Evolutionary conservation across 2,113 vertebrate species (phyloP).

Genomic region (Poicephalus meyeri): DNA sequence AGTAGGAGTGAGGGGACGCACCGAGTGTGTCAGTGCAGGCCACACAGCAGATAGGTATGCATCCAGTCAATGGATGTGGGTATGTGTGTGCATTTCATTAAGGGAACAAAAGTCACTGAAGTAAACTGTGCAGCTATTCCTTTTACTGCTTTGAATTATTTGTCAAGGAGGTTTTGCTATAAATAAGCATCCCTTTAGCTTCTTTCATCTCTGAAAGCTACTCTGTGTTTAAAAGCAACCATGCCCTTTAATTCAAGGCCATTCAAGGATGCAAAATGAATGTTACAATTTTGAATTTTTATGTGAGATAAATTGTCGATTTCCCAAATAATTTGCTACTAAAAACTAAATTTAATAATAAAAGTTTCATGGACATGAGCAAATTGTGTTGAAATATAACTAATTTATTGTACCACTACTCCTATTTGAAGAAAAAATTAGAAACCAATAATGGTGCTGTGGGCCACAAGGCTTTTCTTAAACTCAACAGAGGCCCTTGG

Average conservation of each 20-base stretch:
- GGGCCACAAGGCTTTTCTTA: not conserved
- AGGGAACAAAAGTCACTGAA: not conserved
- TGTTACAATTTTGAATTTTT: not conserved
- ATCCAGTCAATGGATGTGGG: not conserved
- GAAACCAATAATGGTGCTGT: not conserved
- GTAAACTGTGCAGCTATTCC: not conserved
- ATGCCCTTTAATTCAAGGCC: conserved; percentile 31
- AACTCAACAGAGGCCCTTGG: not conserved
- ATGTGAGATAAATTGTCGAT: not conserved
- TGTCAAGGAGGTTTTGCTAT: not conserved
- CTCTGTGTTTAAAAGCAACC: conserved; percentile 14
- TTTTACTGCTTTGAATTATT: conserved; percentile 7
- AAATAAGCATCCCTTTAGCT: conserved; percentile 10
- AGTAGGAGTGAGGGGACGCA: not conserved
- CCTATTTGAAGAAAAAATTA: not conserved
- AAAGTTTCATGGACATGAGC: not conserved
- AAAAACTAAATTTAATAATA: not conserved
- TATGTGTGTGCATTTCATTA: not conserved
- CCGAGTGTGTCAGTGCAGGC: not conserved
- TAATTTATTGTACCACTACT: not conserved
- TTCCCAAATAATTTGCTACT: not conserved
- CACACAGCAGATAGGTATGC: not conserved
- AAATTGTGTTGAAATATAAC: not conserved
- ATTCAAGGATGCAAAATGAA: conserved; percentile 2
- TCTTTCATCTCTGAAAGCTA: not conserved